Evolutionary conservation across 2,888 invertebrate genomes (phyloP), one percentile per base, ranked within the genome.

Genomic region (Tenthredo amoena): DNA sequence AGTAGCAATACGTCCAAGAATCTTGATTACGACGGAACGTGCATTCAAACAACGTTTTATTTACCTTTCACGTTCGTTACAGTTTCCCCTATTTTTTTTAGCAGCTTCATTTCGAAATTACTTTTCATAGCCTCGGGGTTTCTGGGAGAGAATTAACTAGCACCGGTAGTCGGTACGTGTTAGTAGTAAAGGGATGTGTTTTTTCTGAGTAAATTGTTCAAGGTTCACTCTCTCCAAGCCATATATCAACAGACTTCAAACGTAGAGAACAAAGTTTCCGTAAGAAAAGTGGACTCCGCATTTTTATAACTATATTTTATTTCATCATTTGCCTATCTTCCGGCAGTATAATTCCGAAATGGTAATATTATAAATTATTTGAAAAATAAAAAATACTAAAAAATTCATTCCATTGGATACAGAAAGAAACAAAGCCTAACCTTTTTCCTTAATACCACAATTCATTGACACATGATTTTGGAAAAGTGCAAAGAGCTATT

Each of bases 31-130:
- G 87, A 86, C 82, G 74, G 77, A 84, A 68, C 55, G 74, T 40
- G 40, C 77, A 86, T 21, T 84, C 86, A 86, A 88, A 87, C 86
- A 86, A 21, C 87, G 85, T 87, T 87, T 87, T 89, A 88, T 89
- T 88, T 88, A 86, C 87, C 88, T 71, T 87, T 21, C 77, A 47
- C 77, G 79, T 37, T 34, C 31, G 76, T 85, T 55, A 62, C 72
- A 82, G 72, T 79, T 68, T 47, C 71, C 82, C 82, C 50, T 26
- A 88, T 83, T 88, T 89, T 87, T 88, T 88, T 87, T 83, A 86
- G 85, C 84, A 86, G 86, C 86, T 87, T 87, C 85, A 88, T 86
- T 86, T 81, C 85, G 74, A 86, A 89, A 89, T 89, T 88, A 88
- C 86, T 89, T 89, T 88, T 86, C 88, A 88, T 86, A 87, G 87